These are phyloP conservation scores for Heterohyrax brucei DNA, from an alignment of 2,797 vertebrate species.

Conservation along the genomic window DNA sequence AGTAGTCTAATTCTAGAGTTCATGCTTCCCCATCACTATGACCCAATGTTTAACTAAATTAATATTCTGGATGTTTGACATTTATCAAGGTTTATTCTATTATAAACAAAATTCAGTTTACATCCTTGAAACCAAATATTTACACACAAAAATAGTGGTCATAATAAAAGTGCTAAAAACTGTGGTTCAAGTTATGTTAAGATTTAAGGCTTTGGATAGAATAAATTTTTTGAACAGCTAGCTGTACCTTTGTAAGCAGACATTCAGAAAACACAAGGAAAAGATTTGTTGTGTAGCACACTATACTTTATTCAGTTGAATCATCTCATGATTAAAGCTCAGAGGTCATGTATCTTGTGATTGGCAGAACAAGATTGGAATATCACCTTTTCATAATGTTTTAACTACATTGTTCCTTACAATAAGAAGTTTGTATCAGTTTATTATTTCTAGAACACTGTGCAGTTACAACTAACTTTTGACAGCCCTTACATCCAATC, in stretches of 20 bases:
- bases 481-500: background rate
- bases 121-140: background rate
- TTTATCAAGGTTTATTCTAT: background rate
- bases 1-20: background rate
- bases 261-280: accelerated
- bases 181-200: constrained; percentile 1
- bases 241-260: background rate
- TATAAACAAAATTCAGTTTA: background rate
- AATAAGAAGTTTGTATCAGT: background rate
- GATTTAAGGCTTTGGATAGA: constrained; percentile 5
- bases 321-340: background rate
- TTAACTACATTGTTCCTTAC: background rate
- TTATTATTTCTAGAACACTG: background rate
- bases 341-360: background rate
- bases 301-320: background rate
- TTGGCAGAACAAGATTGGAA: background rate
- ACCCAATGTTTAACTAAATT: constrained; percentile 18
- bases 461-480: background rate
- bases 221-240: background rate
- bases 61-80: background rate
- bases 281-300: background rate
- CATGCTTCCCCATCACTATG: background rate
- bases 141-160: background rate
- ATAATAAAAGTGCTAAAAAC: background rate
- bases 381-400: background rate